phyloP scores from a whole-genome alignment of 2,888 invertebrate species.

The Cerastis leucographa region DNA sequence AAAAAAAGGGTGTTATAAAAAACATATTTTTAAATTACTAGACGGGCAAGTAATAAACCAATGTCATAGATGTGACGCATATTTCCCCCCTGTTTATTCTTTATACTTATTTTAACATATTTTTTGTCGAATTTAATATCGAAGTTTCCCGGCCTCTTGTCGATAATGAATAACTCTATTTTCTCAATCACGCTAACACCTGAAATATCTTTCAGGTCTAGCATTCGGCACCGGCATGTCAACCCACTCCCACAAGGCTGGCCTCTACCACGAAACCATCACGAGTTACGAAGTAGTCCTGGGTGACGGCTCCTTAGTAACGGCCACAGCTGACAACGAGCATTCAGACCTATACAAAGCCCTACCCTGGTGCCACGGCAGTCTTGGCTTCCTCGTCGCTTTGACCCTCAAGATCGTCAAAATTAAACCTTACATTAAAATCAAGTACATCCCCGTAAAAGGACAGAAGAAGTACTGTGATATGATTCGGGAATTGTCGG shows the following conservation, averaged over 20 bases:
- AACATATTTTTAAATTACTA: not conserved
- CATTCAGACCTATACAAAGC: slow-evolving; percentile 91
- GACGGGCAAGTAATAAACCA: not conserved
- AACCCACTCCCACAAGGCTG: slow-evolving; percentile 93
- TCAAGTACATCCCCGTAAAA: slow-evolving; percentile 91
- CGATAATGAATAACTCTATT: too few relatives aligned
- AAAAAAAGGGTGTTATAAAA: not conserved
- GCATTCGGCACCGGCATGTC: slow-evolving; percentile 94
- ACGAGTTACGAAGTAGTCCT: slow-evolving; percentile 92
- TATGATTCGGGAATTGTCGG: slow-evolving; percentile 91
- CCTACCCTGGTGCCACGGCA: slow-evolving; percentile 93
- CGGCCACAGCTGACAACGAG: slow-evolving; percentile 90
- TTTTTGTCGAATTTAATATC: too few relatives aligned
- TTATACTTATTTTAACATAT: too few relatives aligned
- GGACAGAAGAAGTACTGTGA: slow-evolving; percentile 92
- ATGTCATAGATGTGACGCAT: not conserved
- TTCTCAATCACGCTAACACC: too few relatives aligned
- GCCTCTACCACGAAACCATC: slow-evolving; percentile 93
- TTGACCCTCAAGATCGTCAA: slow-evolving; percentile 91
- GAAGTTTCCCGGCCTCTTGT: too few relatives aligned
- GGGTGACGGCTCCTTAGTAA: slow-evolving; percentile 91
- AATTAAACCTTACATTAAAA: slow-evolving; percentile 92
- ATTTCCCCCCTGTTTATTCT: not conserved
- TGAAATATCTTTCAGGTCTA: slow-evolving; percentile 87
- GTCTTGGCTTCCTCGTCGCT: slow-evolving; percentile 92